phyloP scores from a whole-genome alignment of 2,888 invertebrate species.

The Rutpela maculata region DNA sequence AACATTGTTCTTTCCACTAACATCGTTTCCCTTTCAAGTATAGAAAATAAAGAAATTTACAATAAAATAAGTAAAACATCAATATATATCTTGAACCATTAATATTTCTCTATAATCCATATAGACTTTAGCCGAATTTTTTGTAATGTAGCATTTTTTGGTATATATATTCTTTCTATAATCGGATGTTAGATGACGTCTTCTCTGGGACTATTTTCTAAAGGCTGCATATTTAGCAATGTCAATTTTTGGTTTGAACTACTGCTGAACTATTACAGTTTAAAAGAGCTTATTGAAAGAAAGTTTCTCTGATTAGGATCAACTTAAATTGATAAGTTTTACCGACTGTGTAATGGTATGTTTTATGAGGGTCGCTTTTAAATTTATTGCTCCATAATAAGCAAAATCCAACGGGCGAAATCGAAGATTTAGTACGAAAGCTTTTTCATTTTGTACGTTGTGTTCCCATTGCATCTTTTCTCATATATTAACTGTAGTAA shows the following conservation, averaged over 20 bases:
- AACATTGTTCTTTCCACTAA: too few relatives aligned
- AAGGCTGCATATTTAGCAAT: background rate
- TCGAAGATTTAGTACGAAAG: background rate
- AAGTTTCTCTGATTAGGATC: background rate
- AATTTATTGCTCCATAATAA: background rate
- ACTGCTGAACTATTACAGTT: background rate
- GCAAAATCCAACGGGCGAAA: background rate
- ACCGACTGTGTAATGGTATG: slow-evolving; percentile 2
- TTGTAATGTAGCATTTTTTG: too few relatives aligned
- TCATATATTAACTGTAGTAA: background rate
- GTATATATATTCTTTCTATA: too few relatives aligned
- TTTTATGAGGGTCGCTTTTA: background rate
- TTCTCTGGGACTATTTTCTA: too few relatives aligned
- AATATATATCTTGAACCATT: too few relatives aligned
- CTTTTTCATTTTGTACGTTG: background rate
- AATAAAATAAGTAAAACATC: too few relatives aligned
- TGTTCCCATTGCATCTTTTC: background rate
- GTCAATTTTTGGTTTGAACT: background rate
- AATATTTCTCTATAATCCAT: too few relatives aligned
- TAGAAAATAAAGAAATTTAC: too few relatives aligned
- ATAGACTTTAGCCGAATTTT: too few relatives aligned
- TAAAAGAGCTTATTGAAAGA: background rate
- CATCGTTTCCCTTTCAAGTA: too few relatives aligned
- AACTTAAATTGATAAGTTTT: background rate
- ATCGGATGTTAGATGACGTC: too few relatives aligned